Base-by-base conservation (phyloP, 2,888 invertebrate genomes). In the Lasioglossum vierecki region DNA sequence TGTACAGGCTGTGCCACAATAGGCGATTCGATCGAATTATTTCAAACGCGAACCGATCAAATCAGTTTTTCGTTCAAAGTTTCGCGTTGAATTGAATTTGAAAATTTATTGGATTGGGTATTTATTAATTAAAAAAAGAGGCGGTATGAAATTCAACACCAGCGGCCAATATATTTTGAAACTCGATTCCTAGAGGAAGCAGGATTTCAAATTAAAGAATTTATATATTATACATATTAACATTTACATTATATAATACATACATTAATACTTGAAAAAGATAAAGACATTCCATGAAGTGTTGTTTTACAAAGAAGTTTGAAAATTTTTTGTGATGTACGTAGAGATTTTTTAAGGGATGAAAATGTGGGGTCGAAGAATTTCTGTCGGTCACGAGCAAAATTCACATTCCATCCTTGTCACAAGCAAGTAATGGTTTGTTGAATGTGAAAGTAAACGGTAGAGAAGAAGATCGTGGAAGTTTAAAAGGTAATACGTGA, bases 401-500 rank as follows among this genome's bases (percentile, higher is more conserved):
- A n/a, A n/a, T 15, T 46, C 46, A 46, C 57, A n/a, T 57, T 57
- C 11, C 1, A 9, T 57, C n/a, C n/a, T 4, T 11, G n/a, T n/a
- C n/a, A 11, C 57, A n/a, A n/a, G 11, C 11, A 11, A 57, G 57
- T 57, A 11, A n/a, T 57, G n/a, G n/a, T 57, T 57, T 57, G 57
- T 57, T n/a, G n/a, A 57, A 57, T 11, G 57, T 57, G 57, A 57
- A 57, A 57, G 57, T 57, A 57, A 57, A 57, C 9, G 57, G n/a
- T 57, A 57, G n/a, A 11, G 57, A n/a, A n/a, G 53, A n/a, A n/a
- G n/a, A n/a, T 11, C 11, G n/a, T n/a, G 4, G n/a, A n/a, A n/a
- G n/a, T n/a, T 57, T n/a, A 11, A n/a, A 57, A n/a, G n/a, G 57
- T 57, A 57, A 57, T 57, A 57, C 57, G 57, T 57, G n/a, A 57